These are phyloP conservation scores for Neosalanx taihuensis DNA, from an alignment of 2,797 vertebrate species.

Conservation along the genomic window DNA sequence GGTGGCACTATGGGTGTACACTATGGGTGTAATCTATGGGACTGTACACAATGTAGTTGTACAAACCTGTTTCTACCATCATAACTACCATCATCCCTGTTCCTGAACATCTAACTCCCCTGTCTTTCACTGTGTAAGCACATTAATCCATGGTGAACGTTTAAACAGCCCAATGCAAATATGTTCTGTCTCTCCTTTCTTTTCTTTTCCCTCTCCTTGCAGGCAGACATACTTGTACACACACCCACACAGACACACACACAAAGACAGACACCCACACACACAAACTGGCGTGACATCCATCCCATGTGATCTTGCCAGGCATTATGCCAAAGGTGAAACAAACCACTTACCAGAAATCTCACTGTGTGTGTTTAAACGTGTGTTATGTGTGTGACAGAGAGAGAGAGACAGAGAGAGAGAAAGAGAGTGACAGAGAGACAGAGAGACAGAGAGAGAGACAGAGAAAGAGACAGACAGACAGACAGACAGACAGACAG, in stretches of 20 bases:
- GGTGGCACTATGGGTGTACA: too few species aligned
- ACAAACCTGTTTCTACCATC: not conserved
- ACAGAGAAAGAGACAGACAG: too few species aligned
- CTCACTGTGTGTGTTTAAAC: slow-evolving; percentile 45
- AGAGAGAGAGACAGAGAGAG: slow-evolving; percentile 40
- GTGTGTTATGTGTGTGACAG: slow-evolving; percentile 6
- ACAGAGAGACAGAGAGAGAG: slow-evolving; percentile 2
- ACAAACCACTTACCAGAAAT: slow-evolving; percentile 84
- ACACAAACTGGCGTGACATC: slow-evolving; percentile 69
- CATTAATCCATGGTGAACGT: slow-evolving; percentile 66
- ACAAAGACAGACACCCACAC: slow-evolving; percentile 39
- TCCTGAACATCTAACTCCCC: not conserved
- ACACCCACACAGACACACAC: slow-evolving; percentile 25
- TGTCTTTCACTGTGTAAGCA: slow-evolving; percentile 50
- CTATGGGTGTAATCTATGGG: too few species aligned
- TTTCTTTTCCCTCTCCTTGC: slow-evolving; percentile 39
- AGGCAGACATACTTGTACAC: slow-evolving; percentile 21
- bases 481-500: too few species aligned
- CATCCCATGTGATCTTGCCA: slow-evolving; percentile 80
- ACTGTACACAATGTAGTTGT: too few species aligned
- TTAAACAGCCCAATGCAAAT: slow-evolving; percentile 68
- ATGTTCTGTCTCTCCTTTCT: slow-evolving; percentile 30
- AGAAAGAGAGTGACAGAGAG: slow-evolving; percentile 27
- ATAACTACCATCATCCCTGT: not conserved
- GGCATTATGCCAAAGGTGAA: slow-evolving; percentile 77